Evolutionary conservation across 2,113 vertebrate species (phyloP).

Genomic region (Malurus melanocephalus): DNA sequence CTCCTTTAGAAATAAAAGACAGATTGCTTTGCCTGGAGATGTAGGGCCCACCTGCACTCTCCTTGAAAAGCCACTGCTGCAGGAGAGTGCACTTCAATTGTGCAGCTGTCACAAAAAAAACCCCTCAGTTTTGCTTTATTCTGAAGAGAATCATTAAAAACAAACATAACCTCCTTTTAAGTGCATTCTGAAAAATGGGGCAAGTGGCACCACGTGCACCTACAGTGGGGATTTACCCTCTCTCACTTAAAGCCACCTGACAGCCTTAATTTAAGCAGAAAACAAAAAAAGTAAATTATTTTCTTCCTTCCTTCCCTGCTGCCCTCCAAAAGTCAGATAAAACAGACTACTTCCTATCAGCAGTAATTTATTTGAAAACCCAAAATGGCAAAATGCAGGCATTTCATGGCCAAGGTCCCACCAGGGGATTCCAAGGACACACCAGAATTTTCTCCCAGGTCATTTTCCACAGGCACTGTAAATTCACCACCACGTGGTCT

Average conservation of each 20-base stretch:
- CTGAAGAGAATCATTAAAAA: conserved; percentile 1
- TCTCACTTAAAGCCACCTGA: neutral
- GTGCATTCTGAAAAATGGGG: conserved; percentile 9
- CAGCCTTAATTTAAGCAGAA: neutral
- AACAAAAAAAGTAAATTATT: neutral
- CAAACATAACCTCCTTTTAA: neutral
- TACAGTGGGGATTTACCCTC: neutral
- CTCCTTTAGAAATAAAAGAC: neutral
- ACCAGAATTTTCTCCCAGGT: conserved; percentile 35
- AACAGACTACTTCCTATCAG: conserved; percentile 34
- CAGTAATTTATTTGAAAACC: conserved; percentile 52
- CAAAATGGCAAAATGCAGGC: conserved; percentile 52
- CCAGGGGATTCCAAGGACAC: conserved; percentile 32
- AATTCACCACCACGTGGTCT: neutral
- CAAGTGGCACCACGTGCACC: neutral
- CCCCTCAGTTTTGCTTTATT: neutral
- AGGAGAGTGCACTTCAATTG: neutral
- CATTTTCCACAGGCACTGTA: neutral
- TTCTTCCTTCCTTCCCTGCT: neutral
- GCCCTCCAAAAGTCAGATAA: neutral
- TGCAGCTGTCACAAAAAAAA: neutral
- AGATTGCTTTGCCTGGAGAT: neutral
- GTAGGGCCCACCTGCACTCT: neutral
- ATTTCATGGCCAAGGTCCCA: conserved; percentile 35
- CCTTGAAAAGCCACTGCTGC: neutral